These are phyloP conservation scores for Pomacea maculata DNA, from an alignment of 1,140 invertebrate genomes.

Conservation along the genomic window DNA sequence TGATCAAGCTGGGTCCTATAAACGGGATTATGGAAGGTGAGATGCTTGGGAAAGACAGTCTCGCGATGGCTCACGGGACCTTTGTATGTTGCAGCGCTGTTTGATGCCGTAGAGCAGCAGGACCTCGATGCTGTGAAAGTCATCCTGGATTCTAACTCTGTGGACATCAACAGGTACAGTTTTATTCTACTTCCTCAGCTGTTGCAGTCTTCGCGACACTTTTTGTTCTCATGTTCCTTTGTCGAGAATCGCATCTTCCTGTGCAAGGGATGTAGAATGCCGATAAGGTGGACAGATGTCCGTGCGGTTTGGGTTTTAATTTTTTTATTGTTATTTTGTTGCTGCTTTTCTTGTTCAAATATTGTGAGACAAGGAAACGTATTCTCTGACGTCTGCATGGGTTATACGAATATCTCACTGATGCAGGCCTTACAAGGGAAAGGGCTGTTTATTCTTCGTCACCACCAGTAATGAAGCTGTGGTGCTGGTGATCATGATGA, in stretches of 20 bases:
- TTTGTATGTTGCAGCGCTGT: slow-evolving; percentile 74
- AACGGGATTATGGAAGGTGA: neutral
- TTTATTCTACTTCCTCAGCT: too few species aligned
- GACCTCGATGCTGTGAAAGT: slow-evolving; percentile 88
- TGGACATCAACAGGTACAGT: slow-evolving; percentile 89
- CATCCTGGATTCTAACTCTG: slow-evolving; percentile 88
- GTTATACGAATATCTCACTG: too few species aligned
- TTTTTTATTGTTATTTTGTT: neutral
- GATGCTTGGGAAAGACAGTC: too few species aligned
- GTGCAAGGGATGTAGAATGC: neutral
- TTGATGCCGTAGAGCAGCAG: slow-evolving; percentile 91
- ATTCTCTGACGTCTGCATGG: too few species aligned
- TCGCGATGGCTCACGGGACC: neutral
- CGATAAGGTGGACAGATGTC: neutral
- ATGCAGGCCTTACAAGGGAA: too few species aligned
- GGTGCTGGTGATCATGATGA: too few species aligned
- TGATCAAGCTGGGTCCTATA: neutral
- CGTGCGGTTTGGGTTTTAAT: neutral
- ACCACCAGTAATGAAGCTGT: too few species aligned
- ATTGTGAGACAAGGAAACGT: too few species aligned
- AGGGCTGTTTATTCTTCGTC: too few species aligned
- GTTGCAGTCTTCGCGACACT: too few species aligned
- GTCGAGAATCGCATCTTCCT: neutral
- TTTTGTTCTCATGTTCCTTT: too few species aligned
- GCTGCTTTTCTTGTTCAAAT: neutral